Evolutionary conservation across 2,797 vertebrate species (phyloP).

Genomic region (Epinephelus coioides): DNA sequence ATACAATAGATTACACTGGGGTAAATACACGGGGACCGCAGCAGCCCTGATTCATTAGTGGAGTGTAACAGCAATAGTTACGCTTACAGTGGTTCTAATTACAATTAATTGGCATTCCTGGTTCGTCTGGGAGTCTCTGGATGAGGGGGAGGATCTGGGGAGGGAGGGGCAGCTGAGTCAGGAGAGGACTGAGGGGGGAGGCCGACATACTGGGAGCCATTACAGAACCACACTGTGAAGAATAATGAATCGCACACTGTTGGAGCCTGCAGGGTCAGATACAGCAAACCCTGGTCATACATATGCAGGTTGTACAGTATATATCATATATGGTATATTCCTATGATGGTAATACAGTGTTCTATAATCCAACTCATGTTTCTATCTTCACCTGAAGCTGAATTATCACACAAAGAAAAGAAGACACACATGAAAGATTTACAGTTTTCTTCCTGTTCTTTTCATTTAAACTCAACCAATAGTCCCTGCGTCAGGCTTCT

Average conservation of each 20-base stretch:
- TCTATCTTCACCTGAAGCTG: not conserved
- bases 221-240: conserved; percentile 33
- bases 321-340: not conserved
- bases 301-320: too few species aligned
- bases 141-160: conserved; percentile 14
- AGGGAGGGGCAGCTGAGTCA: conserved; percentile 51
- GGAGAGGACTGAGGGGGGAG: conserved; percentile 42
- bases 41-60: conserved; percentile 79
- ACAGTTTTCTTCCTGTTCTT: not conserved
- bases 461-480: not conserved
- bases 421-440: not conserved
- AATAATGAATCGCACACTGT: conserved; percentile 28
- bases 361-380: not conserved
- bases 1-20: conserved; percentile 73
- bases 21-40: conserved; percentile 67
- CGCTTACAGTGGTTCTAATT: conserved; percentile 76
- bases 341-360: not conserved
- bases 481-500: not conserved
- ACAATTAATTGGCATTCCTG: conserved; percentile 77
- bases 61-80: conserved; percentile 72
- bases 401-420: not conserved
- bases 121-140: conserved; percentile 48
- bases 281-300: too few species aligned
- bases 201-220: conserved; percentile 39
- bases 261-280: conserved; percentile 1